Evolutionary conservation across 1,140 invertebrate species (phyloP).

Genomic region (Oppia nitens): DNA sequence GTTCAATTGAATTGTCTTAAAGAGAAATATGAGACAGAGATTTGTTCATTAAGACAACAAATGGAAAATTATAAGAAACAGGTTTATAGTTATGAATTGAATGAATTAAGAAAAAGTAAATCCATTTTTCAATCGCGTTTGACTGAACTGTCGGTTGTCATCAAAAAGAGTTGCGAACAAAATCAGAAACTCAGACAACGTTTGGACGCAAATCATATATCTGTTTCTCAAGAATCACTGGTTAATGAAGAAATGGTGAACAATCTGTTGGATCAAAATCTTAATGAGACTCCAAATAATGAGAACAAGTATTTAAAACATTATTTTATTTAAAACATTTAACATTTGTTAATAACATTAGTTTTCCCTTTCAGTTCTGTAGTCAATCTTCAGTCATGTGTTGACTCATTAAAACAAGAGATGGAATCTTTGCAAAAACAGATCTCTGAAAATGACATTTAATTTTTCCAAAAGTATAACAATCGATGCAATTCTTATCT

Average conservation of each 20-base stretch:
- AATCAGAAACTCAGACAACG: not conserved
- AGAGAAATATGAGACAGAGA: slow-evolving; percentile 18
- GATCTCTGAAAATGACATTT: slow-evolving; percentile 4
- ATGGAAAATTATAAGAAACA: not conserved
- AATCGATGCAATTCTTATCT: no score
- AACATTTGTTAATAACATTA: slow-evolving; percentile 11
- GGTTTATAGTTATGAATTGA: slow-evolving; percentile 28
- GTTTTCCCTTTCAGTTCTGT: slow-evolving; percentile 29
- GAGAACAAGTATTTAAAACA: slow-evolving; percentile 15
- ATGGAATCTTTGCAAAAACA: slow-evolving; percentile 30
- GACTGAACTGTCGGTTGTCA: not conserved
- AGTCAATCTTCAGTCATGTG: slow-evolving; percentile 28
- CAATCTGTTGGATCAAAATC: slow-evolving; percentile 12
- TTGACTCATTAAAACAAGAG: slow-evolving; percentile 28
- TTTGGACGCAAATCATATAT: not conserved
- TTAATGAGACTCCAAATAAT: slow-evolving; percentile 17
- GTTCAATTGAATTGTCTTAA: slow-evolving; percentile 28
- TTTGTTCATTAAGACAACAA: not conserved
- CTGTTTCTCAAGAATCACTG: slow-evolving; percentile 15
- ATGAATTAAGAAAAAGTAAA: not conserved
- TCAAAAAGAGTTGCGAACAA: slow-evolving; percentile 4
- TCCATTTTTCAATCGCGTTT: not conserved
- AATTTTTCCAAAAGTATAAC: no score
- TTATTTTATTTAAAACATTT: no score
- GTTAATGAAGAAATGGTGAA: slow-evolving; percentile 12